Percentiles rank a stretch among this genome's conserved stretches.
These are phyloP conservation scores for Chaetodon auriga DNA, from an alignment of 2,113 vertebrate species.

Conservation along the genomic window DNA sequence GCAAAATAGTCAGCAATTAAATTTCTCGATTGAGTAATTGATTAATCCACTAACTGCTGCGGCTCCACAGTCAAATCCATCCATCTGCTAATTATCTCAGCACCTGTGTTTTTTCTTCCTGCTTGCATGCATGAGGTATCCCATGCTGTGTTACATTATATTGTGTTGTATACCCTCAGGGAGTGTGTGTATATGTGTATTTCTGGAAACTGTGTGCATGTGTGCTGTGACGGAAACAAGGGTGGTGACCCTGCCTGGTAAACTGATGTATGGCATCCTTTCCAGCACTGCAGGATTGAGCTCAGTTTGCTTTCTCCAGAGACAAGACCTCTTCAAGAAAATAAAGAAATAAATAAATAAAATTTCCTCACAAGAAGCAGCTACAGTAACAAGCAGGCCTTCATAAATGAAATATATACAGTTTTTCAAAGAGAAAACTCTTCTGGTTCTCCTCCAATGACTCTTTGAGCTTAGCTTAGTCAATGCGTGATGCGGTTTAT, in stretches of 20 bases:
- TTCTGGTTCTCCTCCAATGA: slow-evolving; percentile 33
- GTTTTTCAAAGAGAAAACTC: slow-evolving; percentile 44
- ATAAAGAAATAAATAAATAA: neutral
- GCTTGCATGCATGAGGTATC: neutral
- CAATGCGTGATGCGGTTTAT: slow-evolving; percentile 28
- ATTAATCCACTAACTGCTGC: neutral
- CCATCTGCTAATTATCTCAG: no score
- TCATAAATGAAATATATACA: slow-evolving; percentile 55
- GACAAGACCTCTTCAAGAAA: slow-evolving; percentile 25
- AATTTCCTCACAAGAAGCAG: slow-evolving; percentile 2
- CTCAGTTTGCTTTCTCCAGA: slow-evolving; percentile 40
- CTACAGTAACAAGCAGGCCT: slow-evolving; percentile 10
- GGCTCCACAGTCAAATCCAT: neutral
- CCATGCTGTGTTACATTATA: neutral
- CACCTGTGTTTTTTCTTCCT: neutral
- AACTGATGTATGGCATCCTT: slow-evolving; percentile 48
- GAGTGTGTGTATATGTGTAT: neutral
- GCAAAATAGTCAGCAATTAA: neutral
- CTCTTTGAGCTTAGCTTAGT: slow-evolving; percentile 34
- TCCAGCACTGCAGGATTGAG: slow-evolving; percentile 18
- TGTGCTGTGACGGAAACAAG: slow-evolving; percentile 13
- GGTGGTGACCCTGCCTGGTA: slow-evolving; percentile 31
- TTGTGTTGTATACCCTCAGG: neutral
- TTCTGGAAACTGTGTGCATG: slow-evolving; percentile 2
- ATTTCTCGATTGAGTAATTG: neutral